phyloP scores from a whole-genome alignment of 2,113 vertebrate species.

The Progne subis region DNA sequence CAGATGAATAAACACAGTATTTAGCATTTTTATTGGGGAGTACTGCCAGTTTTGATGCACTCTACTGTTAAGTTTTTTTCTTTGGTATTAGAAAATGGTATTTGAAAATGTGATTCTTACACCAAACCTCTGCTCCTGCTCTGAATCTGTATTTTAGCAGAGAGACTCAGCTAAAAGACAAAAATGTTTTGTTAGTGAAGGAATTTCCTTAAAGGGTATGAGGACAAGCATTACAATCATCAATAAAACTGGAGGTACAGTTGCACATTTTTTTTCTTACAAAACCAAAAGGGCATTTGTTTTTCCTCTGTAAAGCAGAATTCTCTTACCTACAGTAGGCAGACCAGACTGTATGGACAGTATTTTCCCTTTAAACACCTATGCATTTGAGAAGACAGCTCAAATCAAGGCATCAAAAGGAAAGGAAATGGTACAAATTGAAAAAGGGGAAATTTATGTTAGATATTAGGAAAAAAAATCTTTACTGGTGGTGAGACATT shows the following conservation, averaged over 20 bases:
- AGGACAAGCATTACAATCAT: background rate
- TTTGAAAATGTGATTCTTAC: background rate
- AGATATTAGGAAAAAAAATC: background rate
- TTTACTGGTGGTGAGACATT: background rate
- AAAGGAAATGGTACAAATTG: background rate
- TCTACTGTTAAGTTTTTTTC: background rate
- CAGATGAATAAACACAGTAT: background rate
- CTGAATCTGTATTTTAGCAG: background rate
- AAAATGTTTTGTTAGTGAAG: background rate
- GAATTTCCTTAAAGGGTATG: background rate
- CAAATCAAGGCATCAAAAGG: background rate
- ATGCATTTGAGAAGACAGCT: background rate
- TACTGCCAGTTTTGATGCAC: background rate
- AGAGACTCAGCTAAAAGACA: background rate
- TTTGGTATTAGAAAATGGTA: background rate
- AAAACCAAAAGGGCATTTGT: background rate
- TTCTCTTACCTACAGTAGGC: background rate
- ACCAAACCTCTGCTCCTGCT: background rate
- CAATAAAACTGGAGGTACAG: background rate
- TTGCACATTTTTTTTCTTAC: background rate
- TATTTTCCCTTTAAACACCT: background rate
- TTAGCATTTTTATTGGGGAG: slow-evolving; percentile 30
- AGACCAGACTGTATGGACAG: background rate
- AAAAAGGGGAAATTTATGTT: background rate
- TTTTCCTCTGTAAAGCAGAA: background rate